phyloP scores from a whole-genome alignment of 2,888 invertebrate genomes.

The Emmelina monodactyla region DNA sequence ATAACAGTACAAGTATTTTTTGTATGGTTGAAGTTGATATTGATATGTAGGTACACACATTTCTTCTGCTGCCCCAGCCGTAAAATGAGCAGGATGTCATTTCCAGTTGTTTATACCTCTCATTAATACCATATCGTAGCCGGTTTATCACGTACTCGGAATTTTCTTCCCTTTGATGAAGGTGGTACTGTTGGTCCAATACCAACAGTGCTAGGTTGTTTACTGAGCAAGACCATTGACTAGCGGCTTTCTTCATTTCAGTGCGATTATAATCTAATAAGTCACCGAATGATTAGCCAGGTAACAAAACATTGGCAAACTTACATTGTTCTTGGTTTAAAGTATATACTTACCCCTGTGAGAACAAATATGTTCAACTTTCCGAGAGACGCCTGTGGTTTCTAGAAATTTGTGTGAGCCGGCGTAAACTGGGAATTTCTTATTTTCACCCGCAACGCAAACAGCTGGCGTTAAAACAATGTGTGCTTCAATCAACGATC shows the following conservation, averaged over 20 bases:
- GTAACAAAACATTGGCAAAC: too few relatives aligned
- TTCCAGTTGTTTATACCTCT: slow-evolving; percentile 9
- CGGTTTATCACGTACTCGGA: slow-evolving; percentile 36
- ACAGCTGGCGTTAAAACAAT: slow-evolving; percentile 46
- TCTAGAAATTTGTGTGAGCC: slow-evolving; percentile 41
- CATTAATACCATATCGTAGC: slow-evolving; percentile 33
- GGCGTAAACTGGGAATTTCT: slow-evolving; percentile 36
- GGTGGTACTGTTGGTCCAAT: slow-evolving; percentile 30
- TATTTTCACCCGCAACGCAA: slow-evolving; percentile 39
- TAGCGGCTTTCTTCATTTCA: too few relatives aligned
- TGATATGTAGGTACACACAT: too few relatives aligned
- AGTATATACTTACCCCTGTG: slow-evolving; percentile 43
- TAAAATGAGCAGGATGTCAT: slow-evolving; percentile 28
- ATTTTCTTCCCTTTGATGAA: slow-evolving; percentile 27
- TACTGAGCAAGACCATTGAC: too few relatives aligned
- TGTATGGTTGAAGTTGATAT: too few relatives aligned
- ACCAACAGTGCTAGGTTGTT: slow-evolving; percentile 43
- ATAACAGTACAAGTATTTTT: too few relatives aligned
- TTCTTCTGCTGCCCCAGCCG: slow-evolving; percentile 50
- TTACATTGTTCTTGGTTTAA: too few relatives aligned
- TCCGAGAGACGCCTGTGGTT: slow-evolving; percentile 24
- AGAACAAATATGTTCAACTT: slow-evolving; percentile 36
- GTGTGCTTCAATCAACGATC: slow-evolving; percentile 43
- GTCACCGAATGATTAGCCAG: too few relatives aligned
- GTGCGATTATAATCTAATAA: too few relatives aligned